Evolutionary conservation across 2,797 vertebrate species (phyloP), one percentile per base, ranked within the genome.

Genomic region (Carcharodon carcharias): DNA sequence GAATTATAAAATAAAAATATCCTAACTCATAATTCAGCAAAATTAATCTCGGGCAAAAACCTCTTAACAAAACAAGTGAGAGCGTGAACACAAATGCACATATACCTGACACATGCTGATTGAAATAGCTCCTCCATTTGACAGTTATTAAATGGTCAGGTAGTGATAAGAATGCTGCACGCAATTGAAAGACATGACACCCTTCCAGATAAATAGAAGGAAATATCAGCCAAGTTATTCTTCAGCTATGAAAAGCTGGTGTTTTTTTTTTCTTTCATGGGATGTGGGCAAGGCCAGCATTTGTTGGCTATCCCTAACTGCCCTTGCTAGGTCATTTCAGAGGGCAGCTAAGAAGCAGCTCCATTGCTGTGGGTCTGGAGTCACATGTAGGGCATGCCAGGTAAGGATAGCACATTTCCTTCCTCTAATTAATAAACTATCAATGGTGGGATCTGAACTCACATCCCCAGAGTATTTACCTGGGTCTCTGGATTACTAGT

Each of bases 51-150:
- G 26, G 91, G 26, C 91, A 93, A 67, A 65, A 65, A 40, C 18
- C 35, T 65, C n/a, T 65, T 8, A 9, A 40, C 2, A 93, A 65
- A 67, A 63, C 35, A 92, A 61, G 12, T 61, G 45, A 40, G 61
- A 93, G 16, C 12, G 63, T 93, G 61, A 93, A 67, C 61, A 67
- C 63, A 40, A 65, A 93, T 65, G n/a, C 91, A 93, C n/a, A 93
- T 93, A 23, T 65, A 40, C n/a, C 7, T 93, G 91, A 65, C n/a
- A 12, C 16, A 23, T 35, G 4, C 61, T 93, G 91, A 93, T 67
- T 67, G n/a, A 67, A 93, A 65, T 4, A 67, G 67, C 63, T 45
- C 21, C 61, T 93, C n/a, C 61, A 40, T 23, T 65, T 67, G 91
- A 93, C 21, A 93, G 63, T 63, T 28, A 8, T n/a, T 45, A 67